Evolutionary conservation across 1,140 invertebrate species (phyloP), one percentile per base, ranked within the genome.

Genomic region (Aphis gossypii): DNA sequence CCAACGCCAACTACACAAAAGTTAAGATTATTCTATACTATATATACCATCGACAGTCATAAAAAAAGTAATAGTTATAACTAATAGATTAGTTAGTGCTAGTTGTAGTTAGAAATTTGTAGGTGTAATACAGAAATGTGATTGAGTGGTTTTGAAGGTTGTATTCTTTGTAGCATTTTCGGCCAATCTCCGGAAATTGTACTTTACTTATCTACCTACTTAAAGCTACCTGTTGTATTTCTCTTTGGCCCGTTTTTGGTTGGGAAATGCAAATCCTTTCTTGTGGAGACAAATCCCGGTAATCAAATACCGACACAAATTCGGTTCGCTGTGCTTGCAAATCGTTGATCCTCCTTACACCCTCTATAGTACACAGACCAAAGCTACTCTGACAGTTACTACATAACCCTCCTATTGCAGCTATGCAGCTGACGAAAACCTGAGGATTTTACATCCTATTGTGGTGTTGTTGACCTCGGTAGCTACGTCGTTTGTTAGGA

Each of bases 261-360:
- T 38, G 7, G 14, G 46, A 93, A 86, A 93, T 93, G 82, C 82
- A 56, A 93, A 93, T 86, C 92, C 82, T 93, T 25, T 51, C 60
- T 54, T n/a, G 48, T 25, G 20, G 9, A 54, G 82, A 84, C 92
- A 86, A 56, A 86, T 93, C 82, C 82, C 38, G 7, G 92, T 86
- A 86, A 86, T 93, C 92, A 44, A 93, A 93, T 93, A 86, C 82
- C 48, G 76, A 93, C 82, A 92, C 86, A 82, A 56, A 56, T 86
- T 93, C 48, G 92, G n/a, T 41, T n/a, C 30, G 4, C 35, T 35
- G 1, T 21, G 87, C n/a, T 21, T 87, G 41, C 44, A 54, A 88
- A 88, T 54, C 87, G 87, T n/a, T 23, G 88, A 56, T 89, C 35
- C 87, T 54, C 48, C 18, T 25, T 0, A 60, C 88, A 41, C 18